These are phyloP conservation scores for Apodemus speciosus DNA, from an alignment of 2,113 vertebrate genomes.

Conservation along the genomic window DNA sequence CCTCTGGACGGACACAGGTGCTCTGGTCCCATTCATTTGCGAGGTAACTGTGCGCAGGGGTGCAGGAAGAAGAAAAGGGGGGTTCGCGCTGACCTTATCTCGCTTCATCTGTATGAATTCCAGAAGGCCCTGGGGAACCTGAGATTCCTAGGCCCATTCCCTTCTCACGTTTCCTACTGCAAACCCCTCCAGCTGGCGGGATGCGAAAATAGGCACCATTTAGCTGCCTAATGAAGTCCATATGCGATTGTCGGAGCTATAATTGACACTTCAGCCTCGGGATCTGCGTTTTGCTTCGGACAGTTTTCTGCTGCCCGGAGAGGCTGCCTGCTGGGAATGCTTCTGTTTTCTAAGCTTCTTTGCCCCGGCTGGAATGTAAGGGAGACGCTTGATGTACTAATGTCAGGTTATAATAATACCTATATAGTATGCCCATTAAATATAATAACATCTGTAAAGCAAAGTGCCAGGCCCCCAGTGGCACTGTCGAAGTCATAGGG, in stretches of 20 bases:
- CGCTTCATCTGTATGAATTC: constrained; percentile 76
- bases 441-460: constrained; percentile 74
- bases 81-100: constrained; percentile 68
- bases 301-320: constrained; percentile 33
- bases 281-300: constrained; percentile 63
- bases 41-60: neutral
- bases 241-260: constrained; percentile 80
- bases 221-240: constrained; percentile 83
- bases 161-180: constrained; percentile 86
- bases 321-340: constrained; percentile 60
- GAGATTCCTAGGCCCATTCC: constrained; percentile 79
- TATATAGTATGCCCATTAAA: constrained; percentile 72
- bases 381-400: constrained; percentile 74
- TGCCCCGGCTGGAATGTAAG: constrained; percentile 65
- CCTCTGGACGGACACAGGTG: constrained; percentile 68
- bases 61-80: constrained; percentile 70
- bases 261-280: constrained; percentile 79
- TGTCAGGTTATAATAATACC: constrained; percentile 74
- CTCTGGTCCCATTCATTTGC: constrained; percentile 32
- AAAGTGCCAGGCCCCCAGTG: constrained; percentile 63
- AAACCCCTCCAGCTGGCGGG: constrained; percentile 85
- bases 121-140: constrained; percentile 78
- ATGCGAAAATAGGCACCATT: constrained; percentile 81
- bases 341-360: constrained; percentile 63
- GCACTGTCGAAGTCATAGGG: constrained; percentile 24